Base-by-base conservation (phyloP, 1,140 invertebrate species). In the Mesaphorura yosii region DNA sequence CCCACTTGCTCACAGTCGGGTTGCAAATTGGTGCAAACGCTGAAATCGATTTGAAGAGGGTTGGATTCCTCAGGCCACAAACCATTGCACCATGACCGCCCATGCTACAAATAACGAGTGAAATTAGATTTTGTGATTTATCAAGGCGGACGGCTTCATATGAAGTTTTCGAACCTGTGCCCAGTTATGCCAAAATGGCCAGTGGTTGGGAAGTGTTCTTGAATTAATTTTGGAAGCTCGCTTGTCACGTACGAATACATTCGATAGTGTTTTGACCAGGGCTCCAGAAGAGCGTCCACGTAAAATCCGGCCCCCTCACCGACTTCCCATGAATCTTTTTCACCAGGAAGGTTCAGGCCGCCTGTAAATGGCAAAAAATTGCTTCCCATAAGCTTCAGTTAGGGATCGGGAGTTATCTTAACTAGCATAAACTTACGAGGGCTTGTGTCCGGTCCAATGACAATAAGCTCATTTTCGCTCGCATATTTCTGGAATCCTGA, bases 1-100 rank as follows among this genome's bases (percentile, higher is more conserved):
- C 93, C 91, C 92, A 97, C 3, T 78, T 76, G 64, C 84, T 84
- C 37, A 80, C 71, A 14, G 73, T 77, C 0, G 94, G 92, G 73
- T 97, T 93, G 46, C 82, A 82, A 65, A 98, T 97, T 0, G 95
- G 92, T 20, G 95, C 80, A 78, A 99, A 98, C n/a, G 89, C 89
- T 53, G 91, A 94, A 0, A 95, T 90, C 34, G 85, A 84, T 60
- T 79, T 79, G 69, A 89, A 99, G 53, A 84, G 72, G 4, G 83
- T 84, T 22, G 92, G 93, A 71, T 93, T 95, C 68, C 90, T 90
- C 20, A 98, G 70, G 17, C 85, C 83, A 69, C 86, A 88, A 28
- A 93, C 83, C 22, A 98, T 69, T 25, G 95, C 94, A 25, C 95
- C 95, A 73, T 96, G 92, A 48, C 94, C 93, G 48, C 93, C 93